phyloP scores from a whole-genome alignment of 2,888 invertebrate genomes.

The Thymelicus acteon region DNA sequence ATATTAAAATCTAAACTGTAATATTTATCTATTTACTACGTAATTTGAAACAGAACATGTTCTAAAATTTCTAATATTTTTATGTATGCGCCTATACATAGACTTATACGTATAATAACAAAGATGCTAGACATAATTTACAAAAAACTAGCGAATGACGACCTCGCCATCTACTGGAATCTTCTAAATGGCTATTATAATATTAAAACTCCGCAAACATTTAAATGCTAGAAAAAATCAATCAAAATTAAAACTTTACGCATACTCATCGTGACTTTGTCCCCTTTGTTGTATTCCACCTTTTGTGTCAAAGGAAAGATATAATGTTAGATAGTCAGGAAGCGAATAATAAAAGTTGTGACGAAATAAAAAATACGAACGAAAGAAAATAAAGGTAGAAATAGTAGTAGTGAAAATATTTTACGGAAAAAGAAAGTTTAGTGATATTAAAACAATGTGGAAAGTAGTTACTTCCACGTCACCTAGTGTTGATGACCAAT shows the following conservation, averaged over 20 bases:
- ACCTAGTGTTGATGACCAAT: neutral
- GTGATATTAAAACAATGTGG: neutral
- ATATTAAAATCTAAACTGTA: neutral
- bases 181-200: conserved; percentile 18
- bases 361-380: neutral
- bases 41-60: neutral
- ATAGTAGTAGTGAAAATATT: neutral
- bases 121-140: conserved; percentile 15
- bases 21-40: conserved; percentile 22
- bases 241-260: conserved; percentile 46
- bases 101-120: neutral
- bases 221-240: conserved; percentile 17
- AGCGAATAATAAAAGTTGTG: conserved; percentile 2
- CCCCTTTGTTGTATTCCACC: conserved; percentile 57
- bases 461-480: neutral
- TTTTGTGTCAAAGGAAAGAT: conserved; percentile 57
- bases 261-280: conserved; percentile 64
- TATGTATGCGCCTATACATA: neutral
- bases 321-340: conserved; percentile 41
- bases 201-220: conserved; percentile 32
- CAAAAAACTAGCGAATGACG: conserved; percentile 23
- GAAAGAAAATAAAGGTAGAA: neutral
- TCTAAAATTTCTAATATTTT: conserved; percentile 11
- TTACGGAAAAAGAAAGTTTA: neutral
- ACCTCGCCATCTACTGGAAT: conserved; percentile 27